These are phyloP conservation scores for Gastrophryne carolinensis DNA, from an alignment of 2,797 vertebrate genomes.

Conservation along the genomic window DNA sequence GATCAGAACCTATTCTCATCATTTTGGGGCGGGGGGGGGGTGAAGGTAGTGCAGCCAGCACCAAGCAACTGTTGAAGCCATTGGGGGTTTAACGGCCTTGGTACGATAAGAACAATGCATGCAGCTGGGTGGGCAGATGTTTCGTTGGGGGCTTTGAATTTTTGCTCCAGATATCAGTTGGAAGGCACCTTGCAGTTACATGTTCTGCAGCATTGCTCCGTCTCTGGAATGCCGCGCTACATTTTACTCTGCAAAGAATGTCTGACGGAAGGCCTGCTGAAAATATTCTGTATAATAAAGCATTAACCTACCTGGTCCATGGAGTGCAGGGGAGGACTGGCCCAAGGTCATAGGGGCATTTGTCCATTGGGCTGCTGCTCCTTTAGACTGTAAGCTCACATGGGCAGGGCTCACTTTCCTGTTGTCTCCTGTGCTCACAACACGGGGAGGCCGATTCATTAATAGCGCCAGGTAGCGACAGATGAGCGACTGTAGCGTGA, in stretches of 20 bases:
- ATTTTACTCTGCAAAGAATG: conserved; percentile 1
- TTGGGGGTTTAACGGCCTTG: conserved; percentile 34
- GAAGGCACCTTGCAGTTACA: conserved; percentile 21
- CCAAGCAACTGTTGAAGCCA: conserved; percentile 9
- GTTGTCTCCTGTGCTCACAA: too few species aligned
- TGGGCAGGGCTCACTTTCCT: too few species aligned
- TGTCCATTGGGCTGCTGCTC: too few species aligned
- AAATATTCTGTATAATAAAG: not conserved
- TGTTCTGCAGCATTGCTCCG: conserved; percentile 6
- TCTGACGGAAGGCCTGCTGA: conserved; percentile 14
- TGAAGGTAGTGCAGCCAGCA: not conserved
- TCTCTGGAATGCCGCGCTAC: conserved; percentile 16
- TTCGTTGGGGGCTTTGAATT: conserved; percentile 1
- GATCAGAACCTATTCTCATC: conserved; percentile 20
- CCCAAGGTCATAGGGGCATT: too few species aligned
- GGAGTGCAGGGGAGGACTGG: too few species aligned
- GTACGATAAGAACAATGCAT: conserved; percentile 30
- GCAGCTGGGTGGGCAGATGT: conserved; percentile 40
- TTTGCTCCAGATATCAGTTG: conserved; percentile 11
- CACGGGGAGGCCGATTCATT: too few species aligned
- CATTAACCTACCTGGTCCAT: not conserved
- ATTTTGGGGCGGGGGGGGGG: conserved; percentile 15
- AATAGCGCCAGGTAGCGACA: too few species aligned
- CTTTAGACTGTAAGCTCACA: too few species aligned
- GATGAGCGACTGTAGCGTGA: too few species aligned